A percentile compares a stretch with the other conserved stretches of the same genome.
These are phyloP conservation scores for Drosophila littoralis DNA, from an alignment of 1,140 invertebrate genomes.

Conservation along the genomic window DNA sequence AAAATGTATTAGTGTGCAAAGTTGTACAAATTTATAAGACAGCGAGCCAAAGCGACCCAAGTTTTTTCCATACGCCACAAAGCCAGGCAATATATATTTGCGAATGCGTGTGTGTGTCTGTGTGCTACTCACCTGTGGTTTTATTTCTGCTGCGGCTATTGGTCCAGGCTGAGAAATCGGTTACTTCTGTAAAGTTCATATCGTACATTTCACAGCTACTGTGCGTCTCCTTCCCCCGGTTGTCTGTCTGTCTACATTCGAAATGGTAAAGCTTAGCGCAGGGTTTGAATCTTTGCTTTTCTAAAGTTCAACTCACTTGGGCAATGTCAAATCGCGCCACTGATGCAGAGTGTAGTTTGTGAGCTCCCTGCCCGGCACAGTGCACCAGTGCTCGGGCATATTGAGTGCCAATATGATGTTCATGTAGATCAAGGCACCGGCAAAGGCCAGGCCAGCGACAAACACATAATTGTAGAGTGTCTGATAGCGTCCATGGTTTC, in stretches of 20 bases:
- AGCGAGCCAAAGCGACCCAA: slow-evolving; percentile 19
- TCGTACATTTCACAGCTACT: slow-evolving; percentile 84
- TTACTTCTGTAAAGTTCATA: slow-evolving; percentile 71
- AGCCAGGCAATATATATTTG: background rate
- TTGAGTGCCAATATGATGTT: slow-evolving; percentile 85
- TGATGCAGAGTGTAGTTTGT: slow-evolving; percentile 85
- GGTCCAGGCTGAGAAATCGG: slow-evolving; percentile 69
- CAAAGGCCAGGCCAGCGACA: slow-evolving; percentile 80
- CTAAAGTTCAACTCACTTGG: slow-evolving; percentile 78
- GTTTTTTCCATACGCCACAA: slow-evolving; percentile 5
- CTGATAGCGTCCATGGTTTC: slow-evolving; percentile 86
- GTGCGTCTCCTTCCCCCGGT: slow-evolving; percentile 63
- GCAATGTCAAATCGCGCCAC: slow-evolving; percentile 85
- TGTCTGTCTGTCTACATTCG: slow-evolving; percentile 65
- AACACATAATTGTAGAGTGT: slow-evolving; percentile 85
- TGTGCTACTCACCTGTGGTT: slow-evolving; percentile 60
- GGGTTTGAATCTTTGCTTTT: background rate
- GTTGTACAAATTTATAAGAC: slow-evolving; percentile 71
- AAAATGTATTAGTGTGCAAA: slow-evolving; percentile 78
- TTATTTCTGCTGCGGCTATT: slow-evolving; percentile 50
- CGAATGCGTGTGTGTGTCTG: background rate
- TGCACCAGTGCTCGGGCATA: slow-evolving; percentile 86
- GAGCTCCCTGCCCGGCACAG: slow-evolving; percentile 84
- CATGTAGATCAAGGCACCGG: slow-evolving; percentile 84
- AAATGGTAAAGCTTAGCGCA: background rate